Evolutionary conservation across 1,140 invertebrate genomes (phyloP).

Genomic region (Drosophila tani): DNA sequence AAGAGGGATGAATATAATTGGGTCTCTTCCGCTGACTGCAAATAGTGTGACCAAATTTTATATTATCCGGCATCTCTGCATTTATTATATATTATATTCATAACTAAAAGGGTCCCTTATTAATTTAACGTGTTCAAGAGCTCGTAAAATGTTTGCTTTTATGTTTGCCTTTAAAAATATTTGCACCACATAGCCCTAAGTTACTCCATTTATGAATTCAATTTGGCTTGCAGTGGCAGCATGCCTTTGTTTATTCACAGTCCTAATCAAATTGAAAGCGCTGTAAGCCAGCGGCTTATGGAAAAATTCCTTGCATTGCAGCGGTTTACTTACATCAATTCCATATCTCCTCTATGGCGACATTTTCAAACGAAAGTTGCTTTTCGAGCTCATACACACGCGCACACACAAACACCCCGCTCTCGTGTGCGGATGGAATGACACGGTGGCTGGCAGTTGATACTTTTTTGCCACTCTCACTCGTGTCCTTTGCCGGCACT

Average conservation of each 20-base stretch:
- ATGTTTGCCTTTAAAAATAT: conserved; percentile 1
- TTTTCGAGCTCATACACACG: conserved; percentile 46
- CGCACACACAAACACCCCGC: conserved; percentile 4
- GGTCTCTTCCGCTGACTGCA: too few relatives aligned
- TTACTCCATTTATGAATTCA: neutral
- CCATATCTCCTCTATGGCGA: conserved; percentile 31
- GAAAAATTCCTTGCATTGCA: conserved; percentile 38
- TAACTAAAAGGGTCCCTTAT: too few relatives aligned
- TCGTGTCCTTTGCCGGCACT: conserved; percentile 3
- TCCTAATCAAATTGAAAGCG: conserved; percentile 32
- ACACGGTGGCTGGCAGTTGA: conserved; percentile 41
- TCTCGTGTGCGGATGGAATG: conserved; percentile 1
- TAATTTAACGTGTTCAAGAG: neutral
- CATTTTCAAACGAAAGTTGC: conserved; percentile 59
- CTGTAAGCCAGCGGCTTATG: conserved; percentile 37
- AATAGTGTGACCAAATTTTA: too few relatives aligned
- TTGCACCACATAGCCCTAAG: neutral
- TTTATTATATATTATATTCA: too few relatives aligned
- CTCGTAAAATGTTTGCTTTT: neutral
- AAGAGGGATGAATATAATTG: too few relatives aligned
- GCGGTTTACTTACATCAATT: conserved; percentile 42
- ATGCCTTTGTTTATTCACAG: conserved; percentile 8
- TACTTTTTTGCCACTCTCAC: conserved; percentile 24
- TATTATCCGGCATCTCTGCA: too few relatives aligned
- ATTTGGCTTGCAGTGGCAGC: neutral